Evolutionary conservation across 2,888 invertebrate species (phyloP).

Genomic region (Bugula neritina): DNA sequence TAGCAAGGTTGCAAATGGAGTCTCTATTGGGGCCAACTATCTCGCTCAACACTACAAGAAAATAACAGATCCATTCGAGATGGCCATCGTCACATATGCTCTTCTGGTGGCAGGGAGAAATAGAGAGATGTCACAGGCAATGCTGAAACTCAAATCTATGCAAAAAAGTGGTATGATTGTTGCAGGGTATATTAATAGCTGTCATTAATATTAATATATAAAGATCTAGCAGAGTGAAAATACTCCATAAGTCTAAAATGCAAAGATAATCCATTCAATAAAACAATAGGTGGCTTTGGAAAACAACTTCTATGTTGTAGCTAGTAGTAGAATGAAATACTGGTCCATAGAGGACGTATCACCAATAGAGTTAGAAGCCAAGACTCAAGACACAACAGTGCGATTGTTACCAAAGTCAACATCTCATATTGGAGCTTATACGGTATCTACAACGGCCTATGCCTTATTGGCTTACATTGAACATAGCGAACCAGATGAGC

Average conservation of each 20-base stretch:
- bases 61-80: slow-evolving; percentile 66
- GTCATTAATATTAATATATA: too few species aligned
- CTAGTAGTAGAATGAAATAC: not conserved
- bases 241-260: too few species aligned
- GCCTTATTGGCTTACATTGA: slow-evolving; percentile 72
- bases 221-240: too few species aligned
- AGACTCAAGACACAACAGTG: not conserved
- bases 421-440: slow-evolving; percentile 60
- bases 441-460: slow-evolving; percentile 87
- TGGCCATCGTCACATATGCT: slow-evolving; percentile 84
- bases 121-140: not conserved
- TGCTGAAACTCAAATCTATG: slow-evolving; percentile 6
- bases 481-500: slow-evolving; percentile 29
- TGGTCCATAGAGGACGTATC: slow-evolving; percentile 18
- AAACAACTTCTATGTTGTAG: too few species aligned
- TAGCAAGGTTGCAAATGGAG: not conserved
- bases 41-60: not conserved
- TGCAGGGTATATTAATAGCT: too few species aligned
- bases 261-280: too few species aligned
- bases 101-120: slow-evolving; percentile 50
- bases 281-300: too few species aligned
- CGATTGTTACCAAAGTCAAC: slow-evolving; percentile 9
- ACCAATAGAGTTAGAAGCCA: not conserved
- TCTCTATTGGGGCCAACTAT: not conserved
- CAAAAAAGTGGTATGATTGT: slow-evolving; percentile 11